Evolutionary conservation across 2,113 vertebrate species (phyloP).

Genomic region (Atractosteus spatula): DNA sequence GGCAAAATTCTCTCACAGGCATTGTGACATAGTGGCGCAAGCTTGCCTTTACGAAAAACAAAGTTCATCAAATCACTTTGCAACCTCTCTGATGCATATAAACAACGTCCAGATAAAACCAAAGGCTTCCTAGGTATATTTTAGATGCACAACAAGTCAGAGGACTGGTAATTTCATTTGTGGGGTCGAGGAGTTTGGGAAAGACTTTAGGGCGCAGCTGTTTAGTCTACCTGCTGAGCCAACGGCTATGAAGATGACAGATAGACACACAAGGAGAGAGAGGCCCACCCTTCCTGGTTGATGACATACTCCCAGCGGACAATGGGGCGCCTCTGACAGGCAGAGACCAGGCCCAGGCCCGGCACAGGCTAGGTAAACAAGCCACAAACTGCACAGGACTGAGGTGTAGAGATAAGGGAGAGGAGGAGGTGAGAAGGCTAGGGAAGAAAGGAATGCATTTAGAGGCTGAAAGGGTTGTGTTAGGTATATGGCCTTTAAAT

Average conservation of each 20-base stretch:
- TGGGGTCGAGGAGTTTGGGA: too few relatives aligned
- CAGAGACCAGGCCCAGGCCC: slow-evolving; percentile 2
- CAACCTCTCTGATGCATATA: too few relatives aligned
- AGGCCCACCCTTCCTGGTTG: slow-evolving; percentile 32
- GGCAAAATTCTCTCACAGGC: too few relatives aligned
- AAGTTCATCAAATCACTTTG: too few relatives aligned
- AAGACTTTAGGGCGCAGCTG: not conserved
- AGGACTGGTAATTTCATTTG: too few relatives aligned
- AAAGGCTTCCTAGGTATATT: too few relatives aligned
- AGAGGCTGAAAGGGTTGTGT: not conserved
- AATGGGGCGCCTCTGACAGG: slow-evolving; percentile 31
- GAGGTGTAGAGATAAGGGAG: slow-evolving; percentile 36
- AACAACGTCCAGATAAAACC: too few relatives aligned
- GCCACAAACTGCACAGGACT: not conserved
- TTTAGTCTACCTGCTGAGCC: slow-evolving; percentile 9
- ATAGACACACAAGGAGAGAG: slow-evolving; percentile 46
- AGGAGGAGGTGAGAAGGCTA: slow-evolving; percentile 10
- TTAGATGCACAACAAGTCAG: too few relatives aligned
- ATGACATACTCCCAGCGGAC: slow-evolving; percentile 32
- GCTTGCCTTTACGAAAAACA: too few relatives aligned
- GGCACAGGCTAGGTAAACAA: slow-evolving; percentile 30
- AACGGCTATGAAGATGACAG: not conserved
- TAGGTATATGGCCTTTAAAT: not conserved
- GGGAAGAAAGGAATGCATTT: not conserved
- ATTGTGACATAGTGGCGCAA: too few relatives aligned